Evolutionary conservation across 2,888 invertebrate genomes (phyloP), one percentile per base, ranked within the genome.

Genomic region (Ommatoiulus sabulosus): DNA sequence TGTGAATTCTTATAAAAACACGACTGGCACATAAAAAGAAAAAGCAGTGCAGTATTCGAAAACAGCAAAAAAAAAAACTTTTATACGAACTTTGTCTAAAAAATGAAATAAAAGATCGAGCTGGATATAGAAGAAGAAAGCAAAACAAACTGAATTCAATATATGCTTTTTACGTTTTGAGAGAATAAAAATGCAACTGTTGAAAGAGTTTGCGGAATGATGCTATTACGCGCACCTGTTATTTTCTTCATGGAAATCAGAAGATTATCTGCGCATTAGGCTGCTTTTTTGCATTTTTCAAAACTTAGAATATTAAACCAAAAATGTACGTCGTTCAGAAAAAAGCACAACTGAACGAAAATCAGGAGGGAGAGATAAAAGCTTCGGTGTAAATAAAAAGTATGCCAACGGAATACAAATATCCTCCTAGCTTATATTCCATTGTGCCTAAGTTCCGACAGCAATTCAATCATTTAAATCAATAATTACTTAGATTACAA

Each of bases 51-150:
- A 10, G 80, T 12, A 10, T 80, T 35, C 20, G 1, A 10, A 35
- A 35, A 35, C 35, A 80, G 35, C 80, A 35, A 80, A 35, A 80
- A 80, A 80, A 57, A 57, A 57, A 57, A 57, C 57, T 57, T 8
- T 80, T 80, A 63, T 63, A n/a, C 6, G 12, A 80, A 24, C 80
- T 80, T 80, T 24, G 80, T 80, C 80, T 80, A 80, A 20, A 80
- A 52, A 80, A 80, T 35, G 35, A 35, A 80, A 80, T 12, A 80
- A 80, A 80, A 10, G 10, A 52, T 52, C 52, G 52, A 8, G 52
- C 4, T 52, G 6, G 10, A 52, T 52, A 52, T 10, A 46, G 5
- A 46, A 46, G 8, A 46, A 46, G 46, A 52, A 52, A 10, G 3
- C 8, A 2, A 52, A 52, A 52, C 8, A 52, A 52, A 4, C 52